These are phyloP conservation scores for Manduca sexta DNA, from an alignment of 1,140 invertebrate genomes.

Conservation along the genomic window DNA sequence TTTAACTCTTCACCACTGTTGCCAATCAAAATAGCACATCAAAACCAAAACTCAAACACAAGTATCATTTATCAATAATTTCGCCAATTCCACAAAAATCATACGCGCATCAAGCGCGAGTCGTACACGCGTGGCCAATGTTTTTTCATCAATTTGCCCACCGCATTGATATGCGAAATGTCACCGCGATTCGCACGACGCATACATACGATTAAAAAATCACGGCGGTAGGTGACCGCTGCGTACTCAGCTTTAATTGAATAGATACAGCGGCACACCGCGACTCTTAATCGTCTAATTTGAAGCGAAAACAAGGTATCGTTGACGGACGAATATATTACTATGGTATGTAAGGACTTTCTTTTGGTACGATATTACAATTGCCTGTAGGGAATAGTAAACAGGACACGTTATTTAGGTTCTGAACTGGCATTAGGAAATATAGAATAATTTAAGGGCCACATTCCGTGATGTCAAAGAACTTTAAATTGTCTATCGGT, in stretches of 20 bases:
- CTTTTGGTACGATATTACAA: slow-evolving; percentile 62
- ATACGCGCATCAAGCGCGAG: slow-evolving; percentile 11
- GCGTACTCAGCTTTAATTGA: slow-evolving; percentile 65
- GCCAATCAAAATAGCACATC: too few species aligned
- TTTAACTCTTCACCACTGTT: too few species aligned
- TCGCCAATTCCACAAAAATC: too few species aligned
- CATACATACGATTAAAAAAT: slow-evolving; percentile 72
- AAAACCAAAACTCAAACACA: too few species aligned
- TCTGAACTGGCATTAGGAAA: slow-evolving; percentile 28
- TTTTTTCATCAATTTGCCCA: slow-evolving; percentile 62
- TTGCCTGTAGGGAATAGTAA: slow-evolving; percentile 51
- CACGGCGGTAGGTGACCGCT: slow-evolving; percentile 62
- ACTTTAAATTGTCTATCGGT: neutral
- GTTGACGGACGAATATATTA: slow-evolving; percentile 62
- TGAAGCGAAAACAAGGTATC: slow-evolving; percentile 66
- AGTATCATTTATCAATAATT: too few species aligned
- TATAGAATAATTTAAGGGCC: slow-evolving; percentile 13
- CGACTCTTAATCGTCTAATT: slow-evolving; percentile 71
- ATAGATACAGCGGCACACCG: slow-evolving; percentile 58
- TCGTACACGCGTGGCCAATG: slow-evolving; percentile 38
- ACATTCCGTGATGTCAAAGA: neutral
- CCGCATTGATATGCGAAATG: slow-evolving; percentile 69
- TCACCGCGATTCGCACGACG: slow-evolving; percentile 50
- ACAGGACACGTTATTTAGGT: slow-evolving; percentile 24
- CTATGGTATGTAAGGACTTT: slow-evolving; percentile 67